phyloP scores from a whole-genome alignment of 2,888 invertebrate genomes.

The Phragmatobia fuliginosa region DNA sequence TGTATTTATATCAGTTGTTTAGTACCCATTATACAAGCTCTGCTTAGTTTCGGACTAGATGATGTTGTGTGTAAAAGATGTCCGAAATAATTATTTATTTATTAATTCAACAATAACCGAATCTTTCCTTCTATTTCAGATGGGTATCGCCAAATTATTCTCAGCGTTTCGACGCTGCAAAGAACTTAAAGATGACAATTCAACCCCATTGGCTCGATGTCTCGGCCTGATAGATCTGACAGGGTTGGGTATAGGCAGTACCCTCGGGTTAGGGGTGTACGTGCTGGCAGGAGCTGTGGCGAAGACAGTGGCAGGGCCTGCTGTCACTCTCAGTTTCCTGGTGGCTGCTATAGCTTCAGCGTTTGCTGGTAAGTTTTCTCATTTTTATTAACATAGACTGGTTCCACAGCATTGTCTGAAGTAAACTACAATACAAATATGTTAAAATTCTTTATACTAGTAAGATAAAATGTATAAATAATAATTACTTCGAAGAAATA shows the following conservation, averaged over 20 bases:
- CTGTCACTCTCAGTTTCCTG: constrained; percentile 95
- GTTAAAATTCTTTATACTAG: too few species aligned
- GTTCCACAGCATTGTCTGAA: background rate
- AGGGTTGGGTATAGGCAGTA: constrained; percentile 94
- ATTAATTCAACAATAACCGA: background rate
- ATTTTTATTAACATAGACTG: background rate
- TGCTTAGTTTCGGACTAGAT: too few species aligned
- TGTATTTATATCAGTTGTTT: too few species aligned
- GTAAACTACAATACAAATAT: background rate
- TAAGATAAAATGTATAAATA: background rate
- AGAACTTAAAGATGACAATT: constrained; percentile 73
- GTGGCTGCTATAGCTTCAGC: constrained; percentile 97
- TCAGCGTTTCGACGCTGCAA: constrained; percentile 80
- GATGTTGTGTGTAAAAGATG: too few species aligned
- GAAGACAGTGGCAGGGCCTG: constrained; percentile 95
- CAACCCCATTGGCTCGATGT: constrained; percentile 87
- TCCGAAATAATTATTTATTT: too few species aligned
- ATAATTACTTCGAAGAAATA: too few species aligned
- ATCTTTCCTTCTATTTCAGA: constrained; percentile 56
- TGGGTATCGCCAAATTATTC: constrained; percentile 70
- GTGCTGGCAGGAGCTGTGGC: constrained; percentile 97
- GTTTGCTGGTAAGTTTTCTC: constrained; percentile 91
- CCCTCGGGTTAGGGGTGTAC: constrained; percentile 97
- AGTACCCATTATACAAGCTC: too few species aligned
- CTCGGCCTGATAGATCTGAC: constrained; percentile 94